Percentiles rank a stretch among this genome's conserved stretches.
These are phyloP conservation scores for Polydesmus complanatus DNA, from an alignment of 2,888 invertebrate species.

Conservation along the genomic window DNA sequence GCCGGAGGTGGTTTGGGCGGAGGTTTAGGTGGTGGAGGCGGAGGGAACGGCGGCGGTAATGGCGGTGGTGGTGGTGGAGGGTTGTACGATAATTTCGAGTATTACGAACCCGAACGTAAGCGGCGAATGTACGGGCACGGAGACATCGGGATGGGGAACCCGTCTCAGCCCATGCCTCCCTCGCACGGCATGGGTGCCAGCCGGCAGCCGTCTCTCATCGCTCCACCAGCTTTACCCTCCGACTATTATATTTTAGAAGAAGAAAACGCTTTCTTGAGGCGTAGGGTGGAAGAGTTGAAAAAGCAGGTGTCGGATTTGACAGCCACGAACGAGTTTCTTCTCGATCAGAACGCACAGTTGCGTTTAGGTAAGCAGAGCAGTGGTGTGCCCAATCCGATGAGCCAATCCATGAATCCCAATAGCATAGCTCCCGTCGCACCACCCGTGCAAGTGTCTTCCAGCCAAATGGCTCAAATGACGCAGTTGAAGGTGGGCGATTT, in stretches of 20 bases:
- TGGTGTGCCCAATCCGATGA: slow-evolving; percentile 42
- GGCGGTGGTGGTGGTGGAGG: background rate
- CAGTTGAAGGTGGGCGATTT: slow-evolving; percentile 27
- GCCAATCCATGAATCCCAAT: slow-evolving; percentile 36
- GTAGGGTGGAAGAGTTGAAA: slow-evolving; percentile 53
- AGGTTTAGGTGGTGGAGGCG: background rate
- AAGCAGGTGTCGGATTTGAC: slow-evolving; percentile 54
- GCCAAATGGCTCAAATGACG: slow-evolving; percentile 28
- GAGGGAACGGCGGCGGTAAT: slow-evolving; percentile 26
- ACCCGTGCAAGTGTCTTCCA: slow-evolving; percentile 33
- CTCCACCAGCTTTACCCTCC: slow-evolving; percentile 13
- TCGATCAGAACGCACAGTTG: slow-evolving; percentile 60
- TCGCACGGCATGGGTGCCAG: background rate
- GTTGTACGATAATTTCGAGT: background rate
- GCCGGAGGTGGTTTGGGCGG: slow-evolving; percentile 7
- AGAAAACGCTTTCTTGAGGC: slow-evolving; percentile 50
- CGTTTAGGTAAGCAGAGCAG: slow-evolving; percentile 45
- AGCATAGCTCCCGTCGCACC: slow-evolving; percentile 30
- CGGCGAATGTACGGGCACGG: slow-evolving; percentile 16
- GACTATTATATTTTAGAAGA: slow-evolving; percentile 37
- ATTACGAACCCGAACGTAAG: slow-evolving; percentile 22
- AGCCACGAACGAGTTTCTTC: slow-evolving; percentile 60
- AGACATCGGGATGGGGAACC: slow-evolving; percentile 1
- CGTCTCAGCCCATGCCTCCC: slow-evolving; percentile 21
- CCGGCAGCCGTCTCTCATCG: slow-evolving; percentile 16